Base-by-base conservation (phyloP, 2,113 vertebrate genomes). In the Colinus virginianus region DNA sequence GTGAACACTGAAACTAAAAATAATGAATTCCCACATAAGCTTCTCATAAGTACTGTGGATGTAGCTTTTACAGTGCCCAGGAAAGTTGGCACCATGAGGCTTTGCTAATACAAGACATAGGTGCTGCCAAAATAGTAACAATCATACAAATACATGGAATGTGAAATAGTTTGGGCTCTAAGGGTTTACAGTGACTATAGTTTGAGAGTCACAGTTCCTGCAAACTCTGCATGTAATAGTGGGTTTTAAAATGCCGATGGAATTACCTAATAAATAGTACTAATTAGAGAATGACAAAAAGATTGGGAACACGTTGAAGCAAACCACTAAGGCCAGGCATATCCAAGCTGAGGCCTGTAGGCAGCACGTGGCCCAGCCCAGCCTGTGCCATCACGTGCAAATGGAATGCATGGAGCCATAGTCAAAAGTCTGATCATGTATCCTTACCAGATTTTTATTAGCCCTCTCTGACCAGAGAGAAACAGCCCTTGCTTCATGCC, bases 61-160 rank as follows among this genome's bases (percentile, higher is more conserved):
- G 7, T 4, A 70, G 14, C 14, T 23, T 81, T 78, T 43, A 38
- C 0, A 0, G 8, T 25, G 14, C 34, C 36, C 66, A 78, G 72
- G 30, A 78, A 72, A 86, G 10, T 30, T 14, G 23, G 7, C 36
- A 43, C 26, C 18, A 34, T 0, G 1, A 64, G 36, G 36, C 34
- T 81, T 80, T 86, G 62, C 36, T 51, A 81, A 69, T 48, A 82
- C 76, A 84, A 14, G 11, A 49, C 88, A 78, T 13, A 25, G 77
- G 74, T 85, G 32, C 67, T 76, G 80, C 30, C n/a, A 6, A 86
- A 77, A 75, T 81, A 88, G 58, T 90, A 40, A 40, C 69, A 28
- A 85, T 78, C 42, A 91, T 40, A 53, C n/a, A 2, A 79, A 75
- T 18, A 38, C 42, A 28, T 8, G 91, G 45, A 95, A 87, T 11